These are phyloP conservation scores for Caenorhabditis afra DNA, from an alignment of 2,888 invertebrate species.

Conservation along the genomic window DNA sequence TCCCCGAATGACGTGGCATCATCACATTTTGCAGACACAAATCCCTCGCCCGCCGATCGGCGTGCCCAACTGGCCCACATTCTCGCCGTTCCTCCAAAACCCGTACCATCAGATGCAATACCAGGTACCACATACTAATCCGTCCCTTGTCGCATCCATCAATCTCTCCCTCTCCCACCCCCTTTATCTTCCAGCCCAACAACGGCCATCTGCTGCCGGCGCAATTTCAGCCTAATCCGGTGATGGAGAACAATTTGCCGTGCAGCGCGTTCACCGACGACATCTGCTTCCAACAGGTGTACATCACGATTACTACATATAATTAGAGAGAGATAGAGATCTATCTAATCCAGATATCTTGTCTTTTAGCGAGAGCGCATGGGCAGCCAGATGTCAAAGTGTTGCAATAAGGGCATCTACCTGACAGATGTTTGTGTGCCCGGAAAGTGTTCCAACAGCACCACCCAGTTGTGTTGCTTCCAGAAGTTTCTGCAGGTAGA, in stretches of 20 bases:
- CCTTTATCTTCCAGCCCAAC: not conserved
- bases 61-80: slow-evolving; percentile 39
- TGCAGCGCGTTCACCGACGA: slow-evolving; percentile 79
- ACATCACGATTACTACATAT: too few species aligned
- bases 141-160: not conserved
- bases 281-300: slow-evolving; percentile 78
- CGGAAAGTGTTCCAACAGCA: slow-evolving; percentile 77
- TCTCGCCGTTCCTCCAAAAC: slow-evolving; percentile 22
- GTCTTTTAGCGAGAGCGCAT: slow-evolving; percentile 72
- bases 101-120: slow-evolving; percentile 4
- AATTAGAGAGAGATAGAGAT: not conserved
- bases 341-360: not conserved
- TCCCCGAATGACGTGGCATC: too few species aligned
- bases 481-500: slow-evolving; percentile 80
- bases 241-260: slow-evolving; percentile 62
- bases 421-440: slow-evolving; percentile 79
- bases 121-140: not conserved
- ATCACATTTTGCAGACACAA: slow-evolving; percentile 60
- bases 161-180: too few species aligned
- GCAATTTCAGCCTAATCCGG: not conserved
- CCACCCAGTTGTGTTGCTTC: slow-evolving; percentile 79
- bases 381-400: slow-evolving; percentile 71
- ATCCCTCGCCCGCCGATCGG: slow-evolving; percentile 58
- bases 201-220: not conserved
- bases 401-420: slow-evolving; percentile 78